Evolutionary conservation across 2,797 vertebrate species (phyloP), one percentile per base, ranked within the genome.

Genomic region (Coregonus ussuriensis): DNA sequence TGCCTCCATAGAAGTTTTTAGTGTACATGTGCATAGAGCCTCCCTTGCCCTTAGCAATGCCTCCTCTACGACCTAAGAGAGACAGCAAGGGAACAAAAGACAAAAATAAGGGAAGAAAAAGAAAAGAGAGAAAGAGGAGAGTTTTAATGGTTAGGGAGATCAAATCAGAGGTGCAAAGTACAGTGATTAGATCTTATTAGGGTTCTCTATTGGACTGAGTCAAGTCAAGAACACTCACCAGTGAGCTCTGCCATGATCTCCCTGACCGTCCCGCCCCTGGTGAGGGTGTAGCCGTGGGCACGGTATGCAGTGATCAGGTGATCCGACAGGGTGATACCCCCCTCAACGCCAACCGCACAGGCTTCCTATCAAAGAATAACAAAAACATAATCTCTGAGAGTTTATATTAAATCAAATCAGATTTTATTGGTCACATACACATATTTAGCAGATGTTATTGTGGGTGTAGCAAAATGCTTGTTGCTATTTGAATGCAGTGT

Each of bases 11-110:
- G 85, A 99, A 99, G 85, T 97, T 86, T 84, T 95, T 95, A 69
- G 88, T 81, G 82, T 99, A 99, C 98, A 99, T 99, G 71, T 99
- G 98, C 98, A 99, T 99, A 0, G 97, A 99, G 21, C 98, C 98
- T 76, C 98, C 97, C 89, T 98, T 98, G 21, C 98, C 98, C 86
- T 97, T 97, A n/a, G 93, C 96, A 83, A 98, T 98, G 4, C 98
- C 98, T 25, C 96, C 94, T 91, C 89, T 94, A 79, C 97, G 93
- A 21, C 97, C 97, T 98, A 83, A 70, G 5, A 77, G 31, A 83
- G 52, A 82, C 14, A 76, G 4, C 6, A 25, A 74, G 4, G 76
- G 33, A 67, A 29, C 3, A 63, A 29, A 21, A 56, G 18, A 31
- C 14, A 63, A 1, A 70, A 16, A 16, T 13, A 1, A 6, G 29